Evolutionary conservation across 2,888 invertebrate species (phyloP).

Genomic region (Notodromas monacha): DNA sequence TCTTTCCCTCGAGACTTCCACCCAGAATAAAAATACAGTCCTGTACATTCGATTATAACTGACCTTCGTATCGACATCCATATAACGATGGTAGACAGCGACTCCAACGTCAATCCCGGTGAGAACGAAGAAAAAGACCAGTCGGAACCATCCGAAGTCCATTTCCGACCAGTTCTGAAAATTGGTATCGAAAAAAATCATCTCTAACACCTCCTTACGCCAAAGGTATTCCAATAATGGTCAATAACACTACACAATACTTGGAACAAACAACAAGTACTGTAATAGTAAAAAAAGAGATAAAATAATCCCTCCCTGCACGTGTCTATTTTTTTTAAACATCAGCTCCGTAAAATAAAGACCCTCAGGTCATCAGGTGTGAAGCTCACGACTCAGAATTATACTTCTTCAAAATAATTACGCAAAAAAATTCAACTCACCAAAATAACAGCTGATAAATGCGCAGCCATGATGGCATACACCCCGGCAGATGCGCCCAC

Average conservation of each 20-base stretch:
- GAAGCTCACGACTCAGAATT: no score
- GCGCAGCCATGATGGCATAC: slow-evolving; percentile 69
- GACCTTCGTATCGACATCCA: slow-evolving; percentile 32
- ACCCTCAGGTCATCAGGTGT: no score
- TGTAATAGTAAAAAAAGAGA: no score
- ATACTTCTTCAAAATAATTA: not conserved
- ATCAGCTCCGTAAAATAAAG: no score
- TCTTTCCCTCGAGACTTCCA: no score
- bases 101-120: slow-evolving; percentile 53
- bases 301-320: no score
- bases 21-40: no score
- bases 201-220: not conserved
- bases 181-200: no score
- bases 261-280: no score
- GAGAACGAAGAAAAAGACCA: slow-evolving; percentile 44
- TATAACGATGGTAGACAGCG: slow-evolving; percentile 60
- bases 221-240: not conserved
- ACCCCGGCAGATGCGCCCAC: slow-evolving; percentile 87
- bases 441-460: slow-evolving; percentile 64
- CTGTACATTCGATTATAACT: no score
- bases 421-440: slow-evolving; percentile 19
- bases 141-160: slow-evolving; percentile 60
- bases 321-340: no score
- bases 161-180: slow-evolving; percentile 81
- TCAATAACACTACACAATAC: not conserved